Percentiles rank a stretch among this genome's conserved stretches.
These are phyloP conservation scores for Leptocoma aspasia DNA, from an alignment of 2,113 vertebrate species.

Conservation along the genomic window DNA sequence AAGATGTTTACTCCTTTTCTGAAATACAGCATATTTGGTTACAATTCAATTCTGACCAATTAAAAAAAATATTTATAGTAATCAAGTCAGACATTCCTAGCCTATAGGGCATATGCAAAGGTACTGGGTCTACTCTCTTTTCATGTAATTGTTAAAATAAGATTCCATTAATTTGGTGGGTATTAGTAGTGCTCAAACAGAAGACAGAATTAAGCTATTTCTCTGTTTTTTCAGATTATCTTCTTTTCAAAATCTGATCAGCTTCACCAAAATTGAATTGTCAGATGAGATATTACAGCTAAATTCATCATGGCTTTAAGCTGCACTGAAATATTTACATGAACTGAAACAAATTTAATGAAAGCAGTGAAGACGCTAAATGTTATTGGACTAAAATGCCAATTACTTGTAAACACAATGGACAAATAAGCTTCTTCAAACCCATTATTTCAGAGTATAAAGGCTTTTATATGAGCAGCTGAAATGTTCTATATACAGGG, in stretches of 20 bases:
- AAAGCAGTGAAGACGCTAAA: neutral
- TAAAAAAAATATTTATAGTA: neutral
- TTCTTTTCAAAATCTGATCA: neutral
- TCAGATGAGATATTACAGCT: neutral
- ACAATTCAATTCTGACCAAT: neutral
- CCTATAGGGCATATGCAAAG: neutral
- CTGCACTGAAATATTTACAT: neutral
- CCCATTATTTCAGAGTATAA: neutral
- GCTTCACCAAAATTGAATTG: neutral
- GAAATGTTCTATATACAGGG: neutral
- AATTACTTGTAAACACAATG: neutral
- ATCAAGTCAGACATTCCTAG: neutral
- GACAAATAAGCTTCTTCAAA: neutral
- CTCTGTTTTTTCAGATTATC: neutral
- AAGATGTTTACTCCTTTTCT: neutral
- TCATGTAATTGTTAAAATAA: neutral
- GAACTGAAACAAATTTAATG: neutral
- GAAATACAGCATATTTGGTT: neutral
- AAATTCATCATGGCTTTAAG: neutral
- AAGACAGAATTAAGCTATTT: neutral
- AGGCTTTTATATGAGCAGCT: neutral
- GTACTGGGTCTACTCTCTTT: neutral
- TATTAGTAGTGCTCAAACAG: neutral
- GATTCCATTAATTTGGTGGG: neutral
- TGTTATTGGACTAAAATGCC: neutral